Evolutionary conservation across 1,140 invertebrate species (phyloP).

Genomic region (Bombus sylvicola): DNA sequence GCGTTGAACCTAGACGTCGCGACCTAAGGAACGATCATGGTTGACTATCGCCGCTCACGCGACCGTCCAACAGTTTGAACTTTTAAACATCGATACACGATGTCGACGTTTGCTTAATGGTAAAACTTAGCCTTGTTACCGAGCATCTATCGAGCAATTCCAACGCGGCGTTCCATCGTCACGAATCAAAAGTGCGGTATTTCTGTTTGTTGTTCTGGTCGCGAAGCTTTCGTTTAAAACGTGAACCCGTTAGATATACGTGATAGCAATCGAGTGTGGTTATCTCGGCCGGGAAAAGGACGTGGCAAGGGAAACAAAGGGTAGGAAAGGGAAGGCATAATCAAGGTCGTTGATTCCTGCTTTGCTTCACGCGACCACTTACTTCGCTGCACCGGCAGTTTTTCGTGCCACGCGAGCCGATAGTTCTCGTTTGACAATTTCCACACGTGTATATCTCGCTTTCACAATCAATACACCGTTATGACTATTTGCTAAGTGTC

Average conservation of each 20-base stretch:
- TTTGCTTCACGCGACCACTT: conserved; percentile 29
- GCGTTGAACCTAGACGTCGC: too few species aligned
- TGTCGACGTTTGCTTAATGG: not conserved
- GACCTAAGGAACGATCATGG: not conserved
- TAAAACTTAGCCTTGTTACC: not conserved
- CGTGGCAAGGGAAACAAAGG: not conserved
- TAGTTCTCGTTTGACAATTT: conserved; percentile 15
- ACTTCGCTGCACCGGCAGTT: conserved; percentile 20
- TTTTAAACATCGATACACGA: not conserved
- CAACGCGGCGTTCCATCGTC: not conserved
- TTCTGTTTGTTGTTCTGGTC: not conserved
- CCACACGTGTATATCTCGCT: conserved; percentile 33
- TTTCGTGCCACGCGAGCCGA: conserved; percentile 35
- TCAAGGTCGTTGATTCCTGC: conserved; percentile 46
- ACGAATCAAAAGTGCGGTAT: not conserved
- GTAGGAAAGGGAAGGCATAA: not conserved
- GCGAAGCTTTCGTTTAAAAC: not conserved
- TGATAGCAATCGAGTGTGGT: not conserved
- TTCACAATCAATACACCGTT: conserved; percentile 35
- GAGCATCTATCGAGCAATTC: not conserved
- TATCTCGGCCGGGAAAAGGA: not conserved
- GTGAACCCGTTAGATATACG: not conserved
- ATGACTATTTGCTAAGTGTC: conserved; percentile 14
- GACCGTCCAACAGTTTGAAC: not conserved
- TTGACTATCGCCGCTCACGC: not conserved